Base-by-base conservation (phyloP, 1,140 invertebrate species). In the Halesus radiatus region DNA sequence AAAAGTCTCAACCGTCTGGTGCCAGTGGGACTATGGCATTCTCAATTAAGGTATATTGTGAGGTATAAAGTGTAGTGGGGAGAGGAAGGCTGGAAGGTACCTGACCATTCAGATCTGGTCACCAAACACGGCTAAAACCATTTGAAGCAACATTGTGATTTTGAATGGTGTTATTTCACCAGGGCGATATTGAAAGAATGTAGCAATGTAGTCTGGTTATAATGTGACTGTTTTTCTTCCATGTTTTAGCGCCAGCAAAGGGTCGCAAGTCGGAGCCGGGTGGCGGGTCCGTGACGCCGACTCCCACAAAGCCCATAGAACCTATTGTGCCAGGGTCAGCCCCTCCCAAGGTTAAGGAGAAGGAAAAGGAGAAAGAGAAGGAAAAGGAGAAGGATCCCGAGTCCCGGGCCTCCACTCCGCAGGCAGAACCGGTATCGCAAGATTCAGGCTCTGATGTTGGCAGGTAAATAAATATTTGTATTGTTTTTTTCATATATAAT, bases 361-460 rank as follows among this genome's bases (percentile, higher is more conserved):
- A 82, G 56, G 76, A 82, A 37, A 82, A 84, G 50, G 83, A 84
- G 20, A 84, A 82, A 22, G 83, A 84, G 13, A 82, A 84, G 50
- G 83, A 84, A 16, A 84, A 82, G 29, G 83, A 84, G 13, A 78
- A 81, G n/a, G 79, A 80, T 16, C n/a, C 22, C 5, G 79, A 82
- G 74, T 82, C 88, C 0, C 87, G 89, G 79, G 86, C 88, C 2
- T 86, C 86, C 10, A 89, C 88, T 76, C 85, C 88, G n/a, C 87
- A 87, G 37, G 87, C 87, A 62, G 89, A 89, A 80, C 87, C 88
- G 52, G 85, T 87, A 1, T 86, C 88, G 1, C 87, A 86, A 15
- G 89, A 90, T 54, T 90, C 89, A 0, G 88, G 89, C 0, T 90
- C 89, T 16, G 89, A 90, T 84, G 88, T 89, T 77, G 88, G 88